Base-by-base conservation (phyloP, 2,888 invertebrate genomes). In the Drosophila affinis region DNA sequence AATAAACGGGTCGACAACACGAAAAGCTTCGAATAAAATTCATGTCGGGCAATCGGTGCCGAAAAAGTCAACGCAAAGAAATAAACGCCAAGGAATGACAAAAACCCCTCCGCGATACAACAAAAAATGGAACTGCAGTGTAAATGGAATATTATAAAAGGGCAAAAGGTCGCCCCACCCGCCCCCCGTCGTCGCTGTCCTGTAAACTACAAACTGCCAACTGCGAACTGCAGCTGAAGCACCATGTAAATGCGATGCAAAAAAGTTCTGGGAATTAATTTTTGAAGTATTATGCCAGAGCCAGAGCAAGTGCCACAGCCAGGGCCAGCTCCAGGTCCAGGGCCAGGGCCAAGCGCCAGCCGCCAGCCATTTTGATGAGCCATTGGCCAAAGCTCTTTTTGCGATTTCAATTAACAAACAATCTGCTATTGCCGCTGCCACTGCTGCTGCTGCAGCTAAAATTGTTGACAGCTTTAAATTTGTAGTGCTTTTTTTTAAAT, bases 101-200 rank as follows among this genome's bases (percentile, higher is more conserved):
- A 9, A n/a, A 39, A 14, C 14, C 32, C 1, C 9, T 24, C n/a
- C n/a, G 39, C 39, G n/a, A 39, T 39, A 53, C 56, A 62, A 71
- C 63, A 54, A 63, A 62, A 71, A 63, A 54, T 7, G 18, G 34
- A 48, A 39, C 34, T 29, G 18, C 52, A 48, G 49, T 64, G 47
- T 62, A 85, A 87, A 84, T 71, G 77, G 64, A 74, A 72, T 72
- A 67, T 74, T 81, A 55, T 74, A 74, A 63, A 69, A 72, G 68
- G 32, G 10, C 34, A 52, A 58, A 21, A 5, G 21, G 47, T 10
- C 9, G 9, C 14, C 46, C 39, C 14, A 0, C 10, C 12, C 12
- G 12, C 5, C 2, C 39, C 39, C 12, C 32, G 0, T 21, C 3
- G 21, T 21, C 21, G 3, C 21, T 21, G 21, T 21, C 10, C 32